A percentile compares a stretch with the other conserved stretches of the same genome.
phyloP scores from a whole-genome alignment of 2,113 vertebrate species.

The Antennarius striatus region DNA sequence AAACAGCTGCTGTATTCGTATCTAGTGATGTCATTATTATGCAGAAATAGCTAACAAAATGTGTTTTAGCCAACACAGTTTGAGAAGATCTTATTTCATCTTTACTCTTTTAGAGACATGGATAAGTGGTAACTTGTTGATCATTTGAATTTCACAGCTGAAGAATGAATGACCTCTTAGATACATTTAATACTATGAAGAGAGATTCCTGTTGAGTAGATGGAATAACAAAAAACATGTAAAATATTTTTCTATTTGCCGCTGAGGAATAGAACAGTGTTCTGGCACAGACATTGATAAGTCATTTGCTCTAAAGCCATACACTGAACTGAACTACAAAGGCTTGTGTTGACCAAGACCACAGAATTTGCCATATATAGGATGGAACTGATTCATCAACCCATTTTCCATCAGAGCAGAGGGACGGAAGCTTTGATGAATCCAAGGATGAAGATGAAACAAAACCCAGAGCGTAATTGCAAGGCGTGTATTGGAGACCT shows the following conservation, averaged over 20 bases:
- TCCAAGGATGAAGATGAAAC: conserved; percentile 49
- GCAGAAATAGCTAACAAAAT: conserved; percentile 19
- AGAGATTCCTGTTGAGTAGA: background rate
- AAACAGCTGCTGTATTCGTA: conserved; percentile 45
- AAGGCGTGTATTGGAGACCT: conserved; percentile 35
- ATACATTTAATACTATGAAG: background rate
- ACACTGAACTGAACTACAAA: conserved; percentile 46
- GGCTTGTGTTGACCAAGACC: conserved; percentile 39
- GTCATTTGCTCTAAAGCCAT: conserved; percentile 2
- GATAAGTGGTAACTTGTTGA: background rate
- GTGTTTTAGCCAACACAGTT: background rate
- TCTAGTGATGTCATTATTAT: conserved; percentile 20
- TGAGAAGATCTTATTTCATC: too few species aligned
- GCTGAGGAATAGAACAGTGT: background rate
- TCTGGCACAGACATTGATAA: conserved; percentile 8
- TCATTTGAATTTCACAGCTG: background rate
- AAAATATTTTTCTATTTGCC: background rate
- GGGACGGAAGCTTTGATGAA: conserved; percentile 32
- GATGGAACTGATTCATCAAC: conserved; percentile 52
- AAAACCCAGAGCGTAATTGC: conserved; percentile 45
- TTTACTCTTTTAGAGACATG: too few species aligned
- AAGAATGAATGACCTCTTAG: background rate
- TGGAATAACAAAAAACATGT: conserved; percentile 2
- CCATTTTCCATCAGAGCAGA: conserved; percentile 8
- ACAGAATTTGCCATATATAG: conserved; percentile 40